Evolutionary conservation across 2,888 invertebrate genomes (phyloP), one percentile per base, ranked within the genome.

Genomic region (Rugalucina vietnamica): DNA sequence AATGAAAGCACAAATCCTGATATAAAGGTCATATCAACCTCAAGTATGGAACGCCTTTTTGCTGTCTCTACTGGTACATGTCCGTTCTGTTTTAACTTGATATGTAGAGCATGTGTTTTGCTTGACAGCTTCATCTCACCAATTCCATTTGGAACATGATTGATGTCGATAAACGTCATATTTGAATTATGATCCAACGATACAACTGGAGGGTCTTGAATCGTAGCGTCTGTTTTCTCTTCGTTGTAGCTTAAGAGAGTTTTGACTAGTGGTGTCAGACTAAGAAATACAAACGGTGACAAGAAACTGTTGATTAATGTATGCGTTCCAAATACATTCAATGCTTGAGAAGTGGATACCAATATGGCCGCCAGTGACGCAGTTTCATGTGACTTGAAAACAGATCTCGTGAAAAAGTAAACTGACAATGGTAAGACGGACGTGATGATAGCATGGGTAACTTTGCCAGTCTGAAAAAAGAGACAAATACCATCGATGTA

Each of bases 321-420:
- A 76, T 93, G 93, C 0, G 93, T 93, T 36, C 92, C 93, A 24
- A 93, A 84, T 8, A 92, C 89, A 43, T 90, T 89, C 73, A 93
- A 79, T 21, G 88, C 88, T 0, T 86, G 80, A 14, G 92, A 92
- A 18, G 84, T 87, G 3, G 90, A 87, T 21, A 87, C 87, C 65
- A 93, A 85, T 36, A 92, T 84, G 82, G 91, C 84, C 2, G 92
- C 84, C 49, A 93, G n/a, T 10, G 80, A 84, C 21, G 89, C 92
- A 5, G 80, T 65, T 74, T 92, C 91, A 57, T 81, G 89, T 49
- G 87, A 90, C 27, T 76, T 24, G 74, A 84, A 84, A n/a, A 90
- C 34, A n/a, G 39, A 39, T 24, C n/a, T 74, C 8, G 88, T 81
- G 79, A 93, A 91, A 8, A 70, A 70, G 80, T 82, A 93, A 65